These are phyloP conservation scores for Brachionus calyciflorus DNA, from an alignment of 1,140 invertebrate genomes.

Conservation along the genomic window DNA sequence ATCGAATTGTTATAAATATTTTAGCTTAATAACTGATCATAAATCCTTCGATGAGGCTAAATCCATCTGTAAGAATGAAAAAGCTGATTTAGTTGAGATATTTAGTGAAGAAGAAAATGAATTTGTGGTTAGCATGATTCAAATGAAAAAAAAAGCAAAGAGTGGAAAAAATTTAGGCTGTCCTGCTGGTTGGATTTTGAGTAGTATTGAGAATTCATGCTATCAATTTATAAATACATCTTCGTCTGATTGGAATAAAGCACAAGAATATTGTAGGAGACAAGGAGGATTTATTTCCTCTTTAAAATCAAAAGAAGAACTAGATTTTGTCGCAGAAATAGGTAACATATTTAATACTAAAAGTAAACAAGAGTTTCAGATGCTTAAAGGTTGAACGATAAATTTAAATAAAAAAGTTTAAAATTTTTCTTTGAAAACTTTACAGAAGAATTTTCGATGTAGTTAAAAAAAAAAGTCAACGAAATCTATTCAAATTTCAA, in stretches of 20 bases:
- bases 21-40: conserved; percentile 11
- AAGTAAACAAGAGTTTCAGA: too few relatives aligned
- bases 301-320: conserved; percentile 18
- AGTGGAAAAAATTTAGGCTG: neutral
- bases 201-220: neutral
- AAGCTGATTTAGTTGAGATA: neutral
- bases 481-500: too few relatives aligned
- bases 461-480: too few relatives aligned
- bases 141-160: neutral
- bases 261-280: neutral
- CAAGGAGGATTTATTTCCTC: neutral
- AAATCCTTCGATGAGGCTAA: conserved; percentile 44
- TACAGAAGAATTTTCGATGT: too few relatives aligned
- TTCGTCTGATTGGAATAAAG: conserved; percentile 16
- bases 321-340: neutral
- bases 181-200: conserved; percentile 25
- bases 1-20: conserved; percentile 30
- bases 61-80: conserved; percentile 6
- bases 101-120: conserved; percentile 42
- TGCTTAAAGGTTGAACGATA: too few relatives aligned
- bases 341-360: conserved; percentile 13
- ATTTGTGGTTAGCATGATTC: conserved; percentile 11
- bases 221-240: conserved; percentile 2
- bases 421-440: too few relatives aligned
- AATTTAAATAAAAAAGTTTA: too few relatives aligned